phyloP scores from a whole-genome alignment of 2,888 invertebrate species.

The Standfussiana lucernea region DNA sequence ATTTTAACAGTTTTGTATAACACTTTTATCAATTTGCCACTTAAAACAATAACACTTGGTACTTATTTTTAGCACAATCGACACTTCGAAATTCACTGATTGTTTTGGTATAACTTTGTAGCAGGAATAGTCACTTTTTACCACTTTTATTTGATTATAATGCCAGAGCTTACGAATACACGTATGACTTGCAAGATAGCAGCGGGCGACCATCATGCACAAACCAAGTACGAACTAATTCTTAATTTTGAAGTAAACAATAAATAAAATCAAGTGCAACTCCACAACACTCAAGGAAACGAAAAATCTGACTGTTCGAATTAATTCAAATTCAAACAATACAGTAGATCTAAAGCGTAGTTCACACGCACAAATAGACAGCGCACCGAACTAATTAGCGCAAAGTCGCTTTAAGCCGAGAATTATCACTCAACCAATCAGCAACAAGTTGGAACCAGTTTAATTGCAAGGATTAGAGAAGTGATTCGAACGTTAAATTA shows the following conservation, averaged over 20 bases:
- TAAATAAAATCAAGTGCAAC: slow-evolving; percentile 5
- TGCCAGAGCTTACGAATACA: too few species aligned
- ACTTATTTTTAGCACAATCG: too few species aligned
- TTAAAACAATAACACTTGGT: too few species aligned
- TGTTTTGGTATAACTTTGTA: too few species aligned
- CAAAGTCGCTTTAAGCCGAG: slow-evolving; percentile 58
- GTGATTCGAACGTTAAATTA: slow-evolving; percentile 47
- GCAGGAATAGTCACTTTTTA: too few species aligned
- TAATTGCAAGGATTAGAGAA: slow-evolving; percentile 51
- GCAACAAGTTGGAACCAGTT: slow-evolving; percentile 55
- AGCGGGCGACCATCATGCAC: too few species aligned
- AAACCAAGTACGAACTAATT: too few species aligned
- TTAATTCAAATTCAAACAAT: slow-evolving; percentile 29
- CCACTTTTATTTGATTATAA: too few species aligned
- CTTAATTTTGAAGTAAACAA: neutral
- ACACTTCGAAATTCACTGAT: too few species aligned
- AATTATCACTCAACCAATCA: slow-evolving; percentile 61
- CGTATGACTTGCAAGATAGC: too few species aligned
- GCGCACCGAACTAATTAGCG: slow-evolving; percentile 49
- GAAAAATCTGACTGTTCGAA: slow-evolving; percentile 16
- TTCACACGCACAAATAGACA: slow-evolving; percentile 51
- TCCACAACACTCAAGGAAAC: neutral
- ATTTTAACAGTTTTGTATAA: too few species aligned
- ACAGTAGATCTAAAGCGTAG: slow-evolving; percentile 32
- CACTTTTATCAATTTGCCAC: too few species aligned